phyloP scores from a whole-genome alignment of 2,888 invertebrate species.

The Drosophila recens region DNA sequence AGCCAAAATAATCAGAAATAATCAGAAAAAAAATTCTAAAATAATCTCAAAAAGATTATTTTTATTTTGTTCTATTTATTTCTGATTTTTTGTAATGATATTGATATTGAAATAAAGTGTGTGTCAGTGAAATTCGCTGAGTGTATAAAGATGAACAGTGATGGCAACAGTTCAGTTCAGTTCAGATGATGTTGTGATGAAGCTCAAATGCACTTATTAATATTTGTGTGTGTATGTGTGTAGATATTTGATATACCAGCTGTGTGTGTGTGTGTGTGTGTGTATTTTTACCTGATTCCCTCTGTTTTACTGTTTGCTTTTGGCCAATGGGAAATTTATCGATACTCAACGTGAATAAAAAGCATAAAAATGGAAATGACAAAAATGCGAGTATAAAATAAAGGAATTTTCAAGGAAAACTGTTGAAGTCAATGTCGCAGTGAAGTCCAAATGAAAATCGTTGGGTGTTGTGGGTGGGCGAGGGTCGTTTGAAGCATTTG shows the following conservation, averaged over 20 bases:
- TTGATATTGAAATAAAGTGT: no score
- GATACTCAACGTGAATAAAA: constrained; percentile 61
- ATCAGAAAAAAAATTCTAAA: no score
- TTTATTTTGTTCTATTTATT: no score
- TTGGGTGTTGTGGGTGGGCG: neutral
- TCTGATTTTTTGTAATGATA: no score
- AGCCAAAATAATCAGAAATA: no score
- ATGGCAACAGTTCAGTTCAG: no score
- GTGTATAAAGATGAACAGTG: no score
- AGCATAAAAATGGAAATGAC: constrained; percentile 58
- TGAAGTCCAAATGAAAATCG: neutral
- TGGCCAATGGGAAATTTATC: constrained; percentile 73
- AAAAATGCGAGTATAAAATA: constrained; percentile 1
- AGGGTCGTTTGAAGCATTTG: constrained; percentile 55
- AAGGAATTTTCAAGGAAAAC: constrained; percentile 32
- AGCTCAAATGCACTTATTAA: constrained; percentile 18
- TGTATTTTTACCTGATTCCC: constrained; percentile 33
- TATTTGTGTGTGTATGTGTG: constrained; percentile 5
- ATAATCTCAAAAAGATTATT: no score
- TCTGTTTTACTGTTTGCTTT: constrained; percentile 44
- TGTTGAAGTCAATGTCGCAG: constrained; percentile 33
- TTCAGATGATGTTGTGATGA: no score
- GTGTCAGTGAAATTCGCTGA: no score
- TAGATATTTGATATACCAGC: neutral
- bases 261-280: constrained; percentile 14